Conservation (phyloP, 2,113 vertebrate species). For the Dipodomys merriami region DNA sequence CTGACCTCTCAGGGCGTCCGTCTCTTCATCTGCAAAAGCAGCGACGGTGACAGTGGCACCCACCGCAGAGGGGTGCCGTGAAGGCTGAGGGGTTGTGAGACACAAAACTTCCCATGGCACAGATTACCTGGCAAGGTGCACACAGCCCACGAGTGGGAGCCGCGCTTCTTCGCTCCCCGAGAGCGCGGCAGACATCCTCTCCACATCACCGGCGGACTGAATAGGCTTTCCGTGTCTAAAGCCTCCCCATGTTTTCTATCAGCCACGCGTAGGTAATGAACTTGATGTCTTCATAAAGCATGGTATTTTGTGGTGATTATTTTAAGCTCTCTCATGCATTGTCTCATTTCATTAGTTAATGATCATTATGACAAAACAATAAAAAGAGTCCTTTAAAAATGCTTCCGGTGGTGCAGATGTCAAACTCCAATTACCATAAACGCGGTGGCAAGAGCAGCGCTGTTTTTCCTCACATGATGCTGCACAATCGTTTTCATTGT, state of each 20-base stretch:
- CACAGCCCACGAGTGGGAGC: neutral
- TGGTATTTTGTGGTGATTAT: constrained; percentile 45
- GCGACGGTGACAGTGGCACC: neutral
- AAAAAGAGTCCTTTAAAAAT: constrained; percentile 45
- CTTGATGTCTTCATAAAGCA: constrained; percentile 35
- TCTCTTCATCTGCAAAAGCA: neutral
- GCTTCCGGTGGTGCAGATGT: neutral
- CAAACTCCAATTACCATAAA: neutral
- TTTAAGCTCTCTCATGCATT: constrained; percentile 43
- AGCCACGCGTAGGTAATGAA: constrained; percentile 3
- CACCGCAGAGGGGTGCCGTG: neutral
- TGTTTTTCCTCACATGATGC: neutral
- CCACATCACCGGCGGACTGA: neutral
- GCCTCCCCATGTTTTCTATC: constrained; percentile 8
- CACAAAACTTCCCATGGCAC: neutral
- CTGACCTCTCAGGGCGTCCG: constrained; percentile 12
- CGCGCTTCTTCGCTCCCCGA: neutral
- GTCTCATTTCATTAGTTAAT: constrained; percentile 57
- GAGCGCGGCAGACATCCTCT: neutral
- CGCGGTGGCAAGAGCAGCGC: neutral
- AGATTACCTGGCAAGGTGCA: neutral
- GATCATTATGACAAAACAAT: constrained; percentile 47
- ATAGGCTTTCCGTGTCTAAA: neutral
- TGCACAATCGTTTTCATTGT: constrained; percentile 15
- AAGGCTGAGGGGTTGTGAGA: neutral